phyloP scores from a whole-genome alignment of 2,888 invertebrate species.

The Chloromyia formosa region DNA sequence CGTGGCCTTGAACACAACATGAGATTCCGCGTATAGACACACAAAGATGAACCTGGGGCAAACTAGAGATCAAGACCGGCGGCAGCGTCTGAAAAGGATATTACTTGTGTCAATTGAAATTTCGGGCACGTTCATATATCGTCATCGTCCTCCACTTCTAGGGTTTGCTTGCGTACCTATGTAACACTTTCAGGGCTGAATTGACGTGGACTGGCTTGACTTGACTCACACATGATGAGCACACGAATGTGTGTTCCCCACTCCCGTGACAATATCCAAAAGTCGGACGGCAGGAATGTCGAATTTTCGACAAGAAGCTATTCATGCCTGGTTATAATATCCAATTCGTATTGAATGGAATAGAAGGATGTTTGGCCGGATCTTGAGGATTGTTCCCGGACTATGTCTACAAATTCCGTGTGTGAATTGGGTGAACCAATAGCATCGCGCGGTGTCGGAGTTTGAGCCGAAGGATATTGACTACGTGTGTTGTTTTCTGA shows the following conservation, averaged over 20 bases:
- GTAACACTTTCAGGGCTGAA: background rate
- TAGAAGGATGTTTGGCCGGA: constrained; percentile 33
- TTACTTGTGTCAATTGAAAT: constrained; percentile 32
- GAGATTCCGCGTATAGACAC: background rate
- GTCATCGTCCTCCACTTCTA: background rate
- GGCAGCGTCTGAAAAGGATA: background rate
- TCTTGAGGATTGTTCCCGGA: constrained; percentile 8
- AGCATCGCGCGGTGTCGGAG: background rate
- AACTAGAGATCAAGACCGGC: background rate
- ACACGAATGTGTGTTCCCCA: too few species aligned
- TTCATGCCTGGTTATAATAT: constrained; percentile 36
- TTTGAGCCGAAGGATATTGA: constrained; percentile 22
- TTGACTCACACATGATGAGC: too few species aligned
- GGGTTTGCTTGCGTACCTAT: background rate
- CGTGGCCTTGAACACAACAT: constrained; percentile 18
- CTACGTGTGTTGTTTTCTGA: constrained; percentile 39
- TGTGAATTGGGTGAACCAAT: background rate
- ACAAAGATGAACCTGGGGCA: constrained; percentile 1
- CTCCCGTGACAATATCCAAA: too few species aligned
- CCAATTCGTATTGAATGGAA: constrained; percentile 31
- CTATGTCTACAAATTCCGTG: constrained; percentile 22
- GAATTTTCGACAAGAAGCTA: constrained; percentile 21
- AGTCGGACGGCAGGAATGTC: too few species aligned
- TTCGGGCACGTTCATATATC: constrained; percentile 37
- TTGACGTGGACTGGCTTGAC: too few species aligned